Percentiles rank a stretch among this genome's conserved stretches.
phyloP scores from a whole-genome alignment of 2,113 vertebrate species.

The Sebastes fasciatus region DNA sequence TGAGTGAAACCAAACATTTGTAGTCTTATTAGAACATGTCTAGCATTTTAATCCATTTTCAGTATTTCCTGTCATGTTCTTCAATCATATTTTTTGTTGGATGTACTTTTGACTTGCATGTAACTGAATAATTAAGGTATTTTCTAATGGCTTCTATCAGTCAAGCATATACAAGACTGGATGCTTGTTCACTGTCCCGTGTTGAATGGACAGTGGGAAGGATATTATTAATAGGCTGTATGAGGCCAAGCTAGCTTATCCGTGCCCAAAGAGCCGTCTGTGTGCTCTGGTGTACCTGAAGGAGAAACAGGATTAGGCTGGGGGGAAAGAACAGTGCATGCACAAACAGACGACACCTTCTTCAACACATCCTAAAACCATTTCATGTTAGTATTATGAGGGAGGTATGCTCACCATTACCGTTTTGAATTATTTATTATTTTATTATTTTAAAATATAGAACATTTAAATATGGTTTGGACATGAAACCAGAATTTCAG shows the following conservation, averaged over 20 bases:
- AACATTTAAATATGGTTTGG: background rate
- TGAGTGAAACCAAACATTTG: too few relatives aligned
- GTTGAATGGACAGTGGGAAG: constrained; percentile 3
- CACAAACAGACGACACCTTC: background rate
- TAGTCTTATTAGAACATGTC: background rate
- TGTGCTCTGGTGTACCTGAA: constrained; percentile 34
- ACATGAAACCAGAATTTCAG: background rate
- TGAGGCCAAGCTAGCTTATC: constrained; percentile 57
- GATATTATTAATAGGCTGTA: constrained; percentile 50
- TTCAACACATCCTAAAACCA: background rate
- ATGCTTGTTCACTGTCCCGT: background rate
- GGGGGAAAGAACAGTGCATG: background rate
- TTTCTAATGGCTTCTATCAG: background rate
- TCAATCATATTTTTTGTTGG: background rate
- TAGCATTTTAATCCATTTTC: background rate
- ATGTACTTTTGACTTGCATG: background rate
- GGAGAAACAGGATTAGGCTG: constrained; percentile 58
- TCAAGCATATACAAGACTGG: background rate
- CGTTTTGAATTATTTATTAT: background rate
- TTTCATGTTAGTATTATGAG: background rate
- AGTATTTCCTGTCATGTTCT: background rate
- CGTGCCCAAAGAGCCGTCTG: constrained; percentile 9
- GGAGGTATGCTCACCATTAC: background rate
- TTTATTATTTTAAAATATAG: background rate
- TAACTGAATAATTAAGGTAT: background rate